These are phyloP conservation scores for Pampus argenteus DNA, from an alignment of 2,797 vertebrate species.

Conservation along the genomic window DNA sequence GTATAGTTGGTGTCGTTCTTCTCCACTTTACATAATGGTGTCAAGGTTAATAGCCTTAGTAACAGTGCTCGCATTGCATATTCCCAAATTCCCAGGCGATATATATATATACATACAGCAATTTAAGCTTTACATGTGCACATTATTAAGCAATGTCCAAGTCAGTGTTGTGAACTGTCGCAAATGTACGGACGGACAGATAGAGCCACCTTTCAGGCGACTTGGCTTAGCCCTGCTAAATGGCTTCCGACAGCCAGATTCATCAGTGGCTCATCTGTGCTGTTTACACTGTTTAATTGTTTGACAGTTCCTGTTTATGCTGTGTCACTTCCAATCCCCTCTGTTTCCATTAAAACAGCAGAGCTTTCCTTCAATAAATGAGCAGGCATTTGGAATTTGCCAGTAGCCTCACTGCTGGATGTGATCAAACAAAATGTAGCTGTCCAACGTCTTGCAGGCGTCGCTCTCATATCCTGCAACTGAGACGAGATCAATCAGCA, in stretches of 20 bases:
- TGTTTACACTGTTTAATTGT: constrained; percentile 84
- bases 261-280: constrained; percentile 83
- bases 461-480: constrained; percentile 54
- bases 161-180: constrained; percentile 36
- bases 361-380: constrained; percentile 62
- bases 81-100: constrained; percentile 55
- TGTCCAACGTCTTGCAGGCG: constrained; percentile 59
- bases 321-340: constrained; percentile 82
- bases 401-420: constrained; percentile 51
- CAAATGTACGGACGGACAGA: constrained; percentile 38
- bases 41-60: constrained; percentile 70
- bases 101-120: constrained; percentile 13
- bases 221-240: constrained; percentile 63
- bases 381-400: constrained; percentile 61
- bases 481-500: constrained; percentile 70
- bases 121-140: constrained; percentile 9
- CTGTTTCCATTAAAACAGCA: constrained; percentile 59
- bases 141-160: constrained; percentile 18
- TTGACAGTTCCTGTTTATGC: constrained; percentile 85
- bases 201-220: constrained; percentile 61
- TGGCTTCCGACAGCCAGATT: constrained; percentile 78
- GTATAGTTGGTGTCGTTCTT: constrained; percentile 63
- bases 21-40: constrained; percentile 64
- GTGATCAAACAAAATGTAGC: constrained; percentile 62
- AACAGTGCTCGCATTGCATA: constrained; percentile 52